Conservation (phyloP, 2,113 vertebrate species). For the Ctenomys sociabilis region DNA sequence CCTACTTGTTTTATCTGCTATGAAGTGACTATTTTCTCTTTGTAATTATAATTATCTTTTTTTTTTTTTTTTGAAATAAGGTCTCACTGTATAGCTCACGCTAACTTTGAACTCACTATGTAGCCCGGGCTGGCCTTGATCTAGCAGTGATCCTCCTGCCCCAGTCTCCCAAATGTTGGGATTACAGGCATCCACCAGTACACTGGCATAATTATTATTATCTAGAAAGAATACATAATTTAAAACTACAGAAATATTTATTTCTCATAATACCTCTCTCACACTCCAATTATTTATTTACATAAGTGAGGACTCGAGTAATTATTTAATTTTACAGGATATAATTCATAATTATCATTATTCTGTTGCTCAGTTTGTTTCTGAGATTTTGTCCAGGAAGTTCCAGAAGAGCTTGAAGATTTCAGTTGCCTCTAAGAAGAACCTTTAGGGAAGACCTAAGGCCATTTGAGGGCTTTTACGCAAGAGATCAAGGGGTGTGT, state of each 20-base stretch:
- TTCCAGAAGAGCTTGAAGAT: not conserved
- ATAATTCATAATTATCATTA: not conserved
- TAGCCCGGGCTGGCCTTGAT: not conserved
- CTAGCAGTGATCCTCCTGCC: not conserved
- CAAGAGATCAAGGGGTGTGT: not conserved
- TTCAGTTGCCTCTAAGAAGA: slow-evolving; percentile 9
- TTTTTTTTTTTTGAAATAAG: not conserved
- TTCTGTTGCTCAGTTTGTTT: not conserved
- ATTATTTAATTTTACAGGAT: slow-evolving; percentile 40
- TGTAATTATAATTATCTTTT: slow-evolving; percentile 4
- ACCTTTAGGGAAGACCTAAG: not conserved
- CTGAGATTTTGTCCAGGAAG: not conserved
- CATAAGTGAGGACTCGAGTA: not conserved
- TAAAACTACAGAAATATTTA: slow-evolving; percentile 6
- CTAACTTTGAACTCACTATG: not conserved
- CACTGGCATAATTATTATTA: not conserved
- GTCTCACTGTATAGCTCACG: not conserved
- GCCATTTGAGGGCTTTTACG: not conserved
- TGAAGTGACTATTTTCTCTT: slow-evolving; percentile 11
- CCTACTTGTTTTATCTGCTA: not conserved
- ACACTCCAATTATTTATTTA: slow-evolving; percentile 28
- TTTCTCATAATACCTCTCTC: not conserved
- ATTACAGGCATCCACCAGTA: not conserved
- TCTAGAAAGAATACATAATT: slow-evolving; percentile 20
- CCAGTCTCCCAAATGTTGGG: not conserved